Evolutionary conservation across 2,113 vertebrate species (phyloP), one percentile per base, ranked within the genome.

Genomic region (Platysternon megacephalum): DNA sequence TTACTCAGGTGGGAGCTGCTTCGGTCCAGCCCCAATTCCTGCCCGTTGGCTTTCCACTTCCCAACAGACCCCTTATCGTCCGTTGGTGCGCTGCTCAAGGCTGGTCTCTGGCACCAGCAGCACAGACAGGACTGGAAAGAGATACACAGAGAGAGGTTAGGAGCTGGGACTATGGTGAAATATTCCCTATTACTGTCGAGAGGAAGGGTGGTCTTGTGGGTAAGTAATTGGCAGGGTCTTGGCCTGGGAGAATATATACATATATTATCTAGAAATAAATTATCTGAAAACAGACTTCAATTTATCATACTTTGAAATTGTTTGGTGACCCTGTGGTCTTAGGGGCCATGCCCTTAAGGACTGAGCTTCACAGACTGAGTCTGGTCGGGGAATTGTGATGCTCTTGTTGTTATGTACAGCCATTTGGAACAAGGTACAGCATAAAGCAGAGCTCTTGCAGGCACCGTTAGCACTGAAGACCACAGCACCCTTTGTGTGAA

Each of bases 1-100:
- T 99, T 99, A 93, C 98, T 98, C 87, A 99, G 97, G 58, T 97
- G 99, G 53, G 99, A 99, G 96, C 98, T 99, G 97, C 99, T 99
- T 85, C 98, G 96, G 96, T 99, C 99, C 14, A 99, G 97, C 79
- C 98, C 98, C 3, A 99, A 98, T 82, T 98, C 98, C 51, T 99
- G 98, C 86, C 98, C 98, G 0, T 98, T 99, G 93, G 98, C 98
- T 97, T 99, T 99, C 99, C 99, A 99, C 96, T 98, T 98, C 4
- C 97, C 97, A 0, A 98, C 98, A 0, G 98, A 99, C 13, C 98
- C 98, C 85, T 98, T 98, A 49, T 99, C 98, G 0, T 99, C 98
- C 2, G 96, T 98, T 0, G 98, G 98, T 16, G 98, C 98, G 76
- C 98, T 97, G 88, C 97, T 98, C 85, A 98, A 95, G 3, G 93